Conservation (phyloP, 2,113 vertebrate genomes). For the Channa maculata region DNA sequence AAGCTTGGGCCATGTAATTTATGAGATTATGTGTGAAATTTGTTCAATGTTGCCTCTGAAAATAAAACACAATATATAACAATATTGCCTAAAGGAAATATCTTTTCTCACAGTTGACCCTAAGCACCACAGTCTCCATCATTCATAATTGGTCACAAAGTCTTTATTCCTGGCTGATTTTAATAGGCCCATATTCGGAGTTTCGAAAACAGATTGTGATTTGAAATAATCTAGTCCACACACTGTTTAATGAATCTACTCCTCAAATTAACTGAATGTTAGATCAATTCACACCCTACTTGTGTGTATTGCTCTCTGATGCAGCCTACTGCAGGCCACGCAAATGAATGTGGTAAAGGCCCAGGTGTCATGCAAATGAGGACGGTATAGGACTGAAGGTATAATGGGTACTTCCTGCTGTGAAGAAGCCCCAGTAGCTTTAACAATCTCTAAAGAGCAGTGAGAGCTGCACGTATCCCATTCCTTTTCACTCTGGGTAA, state of each 20-base stretch:
- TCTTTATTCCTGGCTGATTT: neutral
- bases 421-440: constrained; percentile 10
- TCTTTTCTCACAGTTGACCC: too few species aligned
- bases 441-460: constrained; percentile 5
- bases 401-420: constrained; percentile 30
- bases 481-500: constrained; percentile 31
- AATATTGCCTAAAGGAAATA: too few species aligned
- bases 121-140: too few species aligned
- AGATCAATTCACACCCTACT: neutral
- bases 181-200: too few species aligned
- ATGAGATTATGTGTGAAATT: too few species aligned
- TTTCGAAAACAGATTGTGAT: neutral
- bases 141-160: neutral
- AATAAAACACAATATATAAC: too few species aligned
- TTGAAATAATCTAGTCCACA: neutral
- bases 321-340: constrained; percentile 6
- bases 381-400: constrained; percentile 5
- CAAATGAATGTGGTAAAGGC: constrained; percentile 55
- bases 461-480: constrained; percentile 20
- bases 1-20: too few species aligned
- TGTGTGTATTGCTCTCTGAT: constrained; percentile 6
- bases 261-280: neutral
- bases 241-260: neutral
- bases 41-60: too few species aligned
- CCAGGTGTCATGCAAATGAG: constrained; percentile 61